Conservation (phyloP, 2,888 invertebrate species). For the Drosophila birchii region DNA sequence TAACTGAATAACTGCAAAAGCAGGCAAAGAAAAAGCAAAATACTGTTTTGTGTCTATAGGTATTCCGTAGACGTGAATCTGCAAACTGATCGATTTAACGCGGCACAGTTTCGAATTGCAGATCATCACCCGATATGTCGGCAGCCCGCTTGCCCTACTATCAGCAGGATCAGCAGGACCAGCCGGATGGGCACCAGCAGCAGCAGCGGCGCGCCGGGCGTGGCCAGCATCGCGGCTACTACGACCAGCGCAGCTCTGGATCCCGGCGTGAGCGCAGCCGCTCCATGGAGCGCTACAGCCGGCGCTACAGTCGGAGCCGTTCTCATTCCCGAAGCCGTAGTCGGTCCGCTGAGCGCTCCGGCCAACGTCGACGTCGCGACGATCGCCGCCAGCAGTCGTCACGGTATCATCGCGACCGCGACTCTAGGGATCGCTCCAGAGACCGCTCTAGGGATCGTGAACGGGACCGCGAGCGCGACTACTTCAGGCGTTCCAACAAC, state of each 20-base stretch:
- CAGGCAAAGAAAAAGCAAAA: conserved; percentile 35
- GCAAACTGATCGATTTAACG: conserved; percentile 81
- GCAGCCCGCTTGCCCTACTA: conserved; percentile 74
- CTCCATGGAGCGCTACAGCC: conserved; percentile 42
- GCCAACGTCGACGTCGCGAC: conserved; percentile 30
- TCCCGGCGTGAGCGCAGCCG: conserved; percentile 49
- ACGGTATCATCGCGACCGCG: conserved; percentile 41
- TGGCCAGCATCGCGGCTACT: conserved; percentile 28
- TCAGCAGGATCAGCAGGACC: conserved; percentile 57
- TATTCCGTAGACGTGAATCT: conserved; percentile 65
- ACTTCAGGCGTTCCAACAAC: conserved; percentile 47
- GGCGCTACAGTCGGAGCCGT: conserved; percentile 48
- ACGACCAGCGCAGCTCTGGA: conserved; percentile 28
- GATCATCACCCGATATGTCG: conserved; percentile 70
- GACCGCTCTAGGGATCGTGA: conserved; percentile 51
- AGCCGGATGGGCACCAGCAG: conserved; percentile 14
- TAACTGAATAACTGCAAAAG: conserved; percentile 12
- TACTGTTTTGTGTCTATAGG: conserved; percentile 67
- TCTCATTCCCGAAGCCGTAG: conserved; percentile 40
- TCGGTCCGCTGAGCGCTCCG: conserved; percentile 25
- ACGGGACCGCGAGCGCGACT: conserved; percentile 50
- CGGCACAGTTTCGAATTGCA: conserved; percentile 83
- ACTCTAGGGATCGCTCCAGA: conserved; percentile 58
- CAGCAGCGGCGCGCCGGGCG: conserved; percentile 24
- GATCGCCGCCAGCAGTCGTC: conserved; percentile 42